Evolutionary conservation across 2,797 vertebrate species (phyloP).

Genomic region (Parotocinclus haroldoi): DNA sequence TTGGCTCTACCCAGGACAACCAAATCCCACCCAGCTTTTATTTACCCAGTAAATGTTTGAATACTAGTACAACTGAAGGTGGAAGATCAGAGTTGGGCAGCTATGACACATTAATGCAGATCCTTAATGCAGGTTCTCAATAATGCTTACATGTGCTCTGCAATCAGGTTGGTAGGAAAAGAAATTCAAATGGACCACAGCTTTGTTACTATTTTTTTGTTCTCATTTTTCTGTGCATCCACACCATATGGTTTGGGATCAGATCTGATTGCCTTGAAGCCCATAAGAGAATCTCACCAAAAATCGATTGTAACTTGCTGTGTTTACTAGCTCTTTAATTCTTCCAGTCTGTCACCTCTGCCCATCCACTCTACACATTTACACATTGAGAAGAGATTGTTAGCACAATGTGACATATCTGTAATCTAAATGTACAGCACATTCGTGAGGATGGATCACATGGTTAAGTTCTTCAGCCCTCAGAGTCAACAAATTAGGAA

Average conservation of each 20-base stretch:
- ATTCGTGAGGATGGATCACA: too few relatives aligned
- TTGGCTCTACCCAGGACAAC: neutral
- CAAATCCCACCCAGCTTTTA: neutral
- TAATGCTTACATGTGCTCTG: neutral
- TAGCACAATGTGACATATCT: too few relatives aligned
- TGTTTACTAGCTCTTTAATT: too few relatives aligned
- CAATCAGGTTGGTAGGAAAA: neutral
- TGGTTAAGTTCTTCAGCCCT: too few relatives aligned
- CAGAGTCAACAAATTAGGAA: too few relatives aligned
- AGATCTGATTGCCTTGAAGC: neutral
- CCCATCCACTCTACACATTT: too few relatives aligned
- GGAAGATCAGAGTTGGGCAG: neutral
- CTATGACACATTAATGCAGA: neutral
- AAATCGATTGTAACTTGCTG: too few relatives aligned
- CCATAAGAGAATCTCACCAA: neutral
- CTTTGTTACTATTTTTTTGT: neutral
- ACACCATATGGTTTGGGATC: neutral
- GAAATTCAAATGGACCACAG: neutral
- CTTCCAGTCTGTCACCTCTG: too few relatives aligned
- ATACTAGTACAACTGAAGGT: neutral
- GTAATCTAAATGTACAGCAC: too few relatives aligned
- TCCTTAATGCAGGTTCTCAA: neutral
- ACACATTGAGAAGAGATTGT: too few relatives aligned
- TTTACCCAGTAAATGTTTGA: neutral
- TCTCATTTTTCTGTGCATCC: neutral